These are phyloP conservation scores for Heterotis niloticus DNA, from an alignment of 2,113 vertebrate species.

Conservation along the genomic window DNA sequence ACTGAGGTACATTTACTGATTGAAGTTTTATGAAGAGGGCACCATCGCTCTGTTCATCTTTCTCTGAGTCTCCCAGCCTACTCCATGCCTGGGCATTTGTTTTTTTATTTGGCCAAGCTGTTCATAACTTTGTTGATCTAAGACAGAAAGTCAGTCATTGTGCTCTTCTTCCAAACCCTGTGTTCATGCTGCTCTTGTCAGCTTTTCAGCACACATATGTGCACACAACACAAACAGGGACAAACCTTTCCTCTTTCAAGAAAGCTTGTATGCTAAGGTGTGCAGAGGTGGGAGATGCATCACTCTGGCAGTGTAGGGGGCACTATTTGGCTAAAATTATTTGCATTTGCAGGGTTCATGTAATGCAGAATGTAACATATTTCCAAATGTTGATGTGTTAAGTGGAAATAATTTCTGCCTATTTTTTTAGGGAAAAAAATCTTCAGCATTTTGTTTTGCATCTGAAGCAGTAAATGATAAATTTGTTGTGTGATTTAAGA, in stretches of 20 bases:
- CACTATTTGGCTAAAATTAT: not conserved
- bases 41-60: slow-evolving; percentile 9
- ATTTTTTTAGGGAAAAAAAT: not conserved
- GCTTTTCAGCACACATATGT: not conserved
- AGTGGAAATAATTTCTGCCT: not conserved
- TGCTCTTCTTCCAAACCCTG: not conserved
- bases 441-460: not conserved
- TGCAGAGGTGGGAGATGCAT: not conserved
- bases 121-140: slow-evolving; percentile 2
- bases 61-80: slow-evolving; percentile 2
- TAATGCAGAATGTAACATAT: too few relatives aligned
- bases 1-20: not conserved
- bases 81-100: not conserved
- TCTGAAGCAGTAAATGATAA: not conserved
- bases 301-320: not conserved
- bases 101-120: not conserved
- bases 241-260: slow-evolving; percentile 12
- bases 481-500: not conserved
- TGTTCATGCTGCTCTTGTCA: not conserved
- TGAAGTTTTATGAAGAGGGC: slow-evolving; percentile 11
- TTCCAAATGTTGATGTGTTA: not conserved
- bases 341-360: not conserved
- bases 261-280: not conserved
- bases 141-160: slow-evolving; percentile 24
- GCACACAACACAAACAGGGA: slow-evolving; percentile 2